Conservation (phyloP, 1,140 invertebrate genomes). For the Agrypnia vestita region DNA sequence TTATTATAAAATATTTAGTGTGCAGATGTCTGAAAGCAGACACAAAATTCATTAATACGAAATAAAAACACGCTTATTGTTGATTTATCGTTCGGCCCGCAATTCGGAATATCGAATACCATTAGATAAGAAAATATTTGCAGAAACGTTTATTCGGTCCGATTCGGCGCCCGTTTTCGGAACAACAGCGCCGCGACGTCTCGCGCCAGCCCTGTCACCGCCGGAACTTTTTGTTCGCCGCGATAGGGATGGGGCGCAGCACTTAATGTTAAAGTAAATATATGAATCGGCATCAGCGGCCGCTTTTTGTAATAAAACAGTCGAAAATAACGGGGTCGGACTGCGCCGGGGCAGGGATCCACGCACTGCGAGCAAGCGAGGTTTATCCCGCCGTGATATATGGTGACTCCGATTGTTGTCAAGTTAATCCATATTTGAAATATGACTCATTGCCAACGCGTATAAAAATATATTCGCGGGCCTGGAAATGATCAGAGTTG, state of each 20-base stretch:
- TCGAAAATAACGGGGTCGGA: conserved; percentile 24
- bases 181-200: too few relatives aligned
- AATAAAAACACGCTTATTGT: too few relatives aligned
- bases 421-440: conserved; percentile 44
- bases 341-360: background rate
- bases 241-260: conserved; percentile 40
- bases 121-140: too few relatives aligned
- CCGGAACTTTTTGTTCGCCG: conserved; percentile 18
- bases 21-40: too few relatives aligned
- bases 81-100: too few relatives aligned
- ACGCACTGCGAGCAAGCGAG: background rate
- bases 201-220: background rate
- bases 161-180: background rate
- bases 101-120: too few relatives aligned
- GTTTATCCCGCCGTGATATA: conserved; percentile 31
- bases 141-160: too few relatives aligned
- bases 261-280: conserved; percentile 60
- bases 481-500: conserved; percentile 29
- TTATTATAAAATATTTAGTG: too few relatives aligned
- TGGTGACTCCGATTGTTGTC: conserved; percentile 34
- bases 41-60: too few relatives aligned
- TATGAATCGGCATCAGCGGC: conserved; percentile 57
- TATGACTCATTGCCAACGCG: conserved; percentile 39
- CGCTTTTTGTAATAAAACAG: conserved; percentile 58
- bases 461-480: conserved; percentile 20